Conservation (phyloP, 2,888 invertebrate genomes). For the Euproctis similis region DNA sequence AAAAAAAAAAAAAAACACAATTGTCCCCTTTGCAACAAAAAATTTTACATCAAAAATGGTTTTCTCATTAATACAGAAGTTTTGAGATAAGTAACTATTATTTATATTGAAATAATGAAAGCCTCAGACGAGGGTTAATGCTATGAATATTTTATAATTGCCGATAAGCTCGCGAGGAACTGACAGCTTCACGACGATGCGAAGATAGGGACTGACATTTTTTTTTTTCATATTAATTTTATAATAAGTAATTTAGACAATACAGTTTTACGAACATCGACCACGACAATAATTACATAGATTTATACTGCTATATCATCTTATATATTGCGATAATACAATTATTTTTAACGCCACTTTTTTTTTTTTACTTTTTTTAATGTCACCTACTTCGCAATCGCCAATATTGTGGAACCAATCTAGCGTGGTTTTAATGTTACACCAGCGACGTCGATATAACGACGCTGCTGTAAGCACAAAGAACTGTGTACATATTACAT, state of each 20-base stretch:
- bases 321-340: conserved; percentile 21
- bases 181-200: conserved; percentile 31
- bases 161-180: conserved; percentile 37
- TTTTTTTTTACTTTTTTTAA: conserved; percentile 23
- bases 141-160: conserved; percentile 43
- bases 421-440: conserved; percentile 29
- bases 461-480: background rate
- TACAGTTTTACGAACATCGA: conserved; percentile 29
- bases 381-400: conserved; percentile 31
- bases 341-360: conserved; percentile 20
- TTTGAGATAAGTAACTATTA: conserved; percentile 68
- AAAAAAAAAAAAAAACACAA: conserved; percentile 14
- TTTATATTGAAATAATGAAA: conserved; percentile 66
- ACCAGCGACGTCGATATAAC: conserved; percentile 13
- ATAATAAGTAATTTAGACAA: conserved; percentile 27
- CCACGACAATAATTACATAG: conserved; percentile 28
- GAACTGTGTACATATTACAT: conserved; percentile 14
- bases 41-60: conserved; percentile 61
- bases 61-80: conserved; percentile 63
- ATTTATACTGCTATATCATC: conserved; percentile 30
- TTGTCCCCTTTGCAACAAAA: conserved; percentile 69
- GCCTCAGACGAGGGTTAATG: conserved; percentile 51
- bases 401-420: conserved; percentile 31
- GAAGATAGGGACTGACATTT: conserved; percentile 23
- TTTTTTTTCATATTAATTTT: conserved; percentile 10